A percentile compares a stretch with the other conserved stretches of the same genome.
These are phyloP conservation scores for Erythrolamprus reginae DNA, from an alignment of 2,113 vertebrate genomes.

Conservation along the genomic window DNA sequence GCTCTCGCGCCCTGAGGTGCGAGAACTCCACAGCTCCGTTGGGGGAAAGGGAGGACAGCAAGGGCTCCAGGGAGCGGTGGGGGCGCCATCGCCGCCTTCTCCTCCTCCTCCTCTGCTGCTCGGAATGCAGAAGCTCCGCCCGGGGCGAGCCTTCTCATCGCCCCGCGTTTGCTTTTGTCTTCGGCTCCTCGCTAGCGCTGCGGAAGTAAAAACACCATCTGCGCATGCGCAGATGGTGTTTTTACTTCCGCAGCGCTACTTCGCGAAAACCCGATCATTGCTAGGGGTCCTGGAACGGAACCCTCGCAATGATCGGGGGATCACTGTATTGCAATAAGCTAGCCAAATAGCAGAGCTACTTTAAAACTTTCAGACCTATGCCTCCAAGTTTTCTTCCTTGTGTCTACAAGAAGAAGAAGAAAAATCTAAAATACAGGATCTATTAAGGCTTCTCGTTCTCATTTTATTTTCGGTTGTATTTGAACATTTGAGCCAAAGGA, in stretches of 20 bases:
- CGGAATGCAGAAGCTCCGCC: neutral
- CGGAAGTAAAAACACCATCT: too few species aligned
- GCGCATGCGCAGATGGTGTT: too few species aligned
- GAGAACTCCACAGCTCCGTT: neutral
- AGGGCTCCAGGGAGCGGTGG: too few species aligned
- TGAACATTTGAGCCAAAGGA: neutral
- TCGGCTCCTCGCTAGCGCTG: too few species aligned
- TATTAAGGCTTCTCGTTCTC: neutral
- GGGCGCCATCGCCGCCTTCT: too few species aligned
- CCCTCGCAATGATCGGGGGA: too few species aligned
- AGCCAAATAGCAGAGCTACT: neutral
- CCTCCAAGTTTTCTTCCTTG: neutral
- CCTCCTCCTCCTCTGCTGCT: neutral
- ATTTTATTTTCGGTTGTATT: neutral
- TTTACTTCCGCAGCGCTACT: too few species aligned
- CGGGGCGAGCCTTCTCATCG: neutral
- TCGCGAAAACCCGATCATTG: too few species aligned
- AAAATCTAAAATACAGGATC: neutral
- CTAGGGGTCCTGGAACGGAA: too few species aligned
- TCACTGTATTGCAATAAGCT: neutral
- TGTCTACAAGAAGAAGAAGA: neutral
- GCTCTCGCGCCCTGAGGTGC: neutral
- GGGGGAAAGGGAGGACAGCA: neutral
- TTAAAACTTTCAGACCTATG: neutral
- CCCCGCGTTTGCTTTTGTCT: neutral